Evolutionary conservation across 2,113 vertebrate species (phyloP), one percentile per base, ranked within the genome.

Genomic region (Donacobius atricapilla): DNA sequence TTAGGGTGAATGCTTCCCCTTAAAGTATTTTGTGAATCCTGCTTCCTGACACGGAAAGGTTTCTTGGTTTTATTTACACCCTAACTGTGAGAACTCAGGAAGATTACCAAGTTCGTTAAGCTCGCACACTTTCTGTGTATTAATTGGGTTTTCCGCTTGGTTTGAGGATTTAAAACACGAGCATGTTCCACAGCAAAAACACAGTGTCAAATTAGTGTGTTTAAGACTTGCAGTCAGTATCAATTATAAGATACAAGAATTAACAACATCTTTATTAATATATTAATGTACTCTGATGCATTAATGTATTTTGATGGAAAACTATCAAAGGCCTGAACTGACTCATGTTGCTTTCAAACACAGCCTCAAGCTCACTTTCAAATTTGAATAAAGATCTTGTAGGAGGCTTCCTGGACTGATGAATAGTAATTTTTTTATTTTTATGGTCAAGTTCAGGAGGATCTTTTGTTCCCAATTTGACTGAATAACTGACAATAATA

Each of bases 91-190:
- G 57, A 78, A 92, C 83, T 57, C 23, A 23, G 31, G 61, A 76
- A 95, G 89, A 89, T 92, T 82, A 82, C 64, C 39, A 82, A 91
- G 65, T 61, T 78, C 15, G 37, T 89, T 89, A 89, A 82, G 87
- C 91, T 92, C 40, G n/a, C 77, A 60, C 23, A 68, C 51, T 84
- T 87, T 45, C 65, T 53, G 48, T 22, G 22, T 93, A 40, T 92
- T 95, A 95, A 95, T 95, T 82, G 82, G 70, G 58, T 95, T 96
- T 94, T 92, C 93, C 14, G 3, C 94, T 97, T 95, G 89, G 77
- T 78, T 95, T 95, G 73, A 95, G 57, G 40, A 95, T 76, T 91
- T 95, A 45, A 95, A 94, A 87, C 61, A 91, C 4, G 10, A 93
- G 53, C 61, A 24, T 82, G 89, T 93, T 93, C 84, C 87, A 84